These are phyloP conservation scores for Cichladusa arquata DNA, from an alignment of 2,113 vertebrate genomes.

Conservation along the genomic window DNA sequence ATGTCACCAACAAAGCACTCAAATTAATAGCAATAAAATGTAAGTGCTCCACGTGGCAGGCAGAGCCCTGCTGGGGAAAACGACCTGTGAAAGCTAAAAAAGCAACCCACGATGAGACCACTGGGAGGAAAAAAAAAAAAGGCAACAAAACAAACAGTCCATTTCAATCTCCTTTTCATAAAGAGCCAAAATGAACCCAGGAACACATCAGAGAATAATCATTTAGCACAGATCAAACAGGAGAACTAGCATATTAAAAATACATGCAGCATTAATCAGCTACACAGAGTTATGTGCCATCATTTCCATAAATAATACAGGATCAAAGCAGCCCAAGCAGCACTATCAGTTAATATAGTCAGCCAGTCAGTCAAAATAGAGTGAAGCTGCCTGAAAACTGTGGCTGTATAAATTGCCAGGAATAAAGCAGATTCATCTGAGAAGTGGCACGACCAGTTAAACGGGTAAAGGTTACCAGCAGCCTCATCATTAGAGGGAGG, in stretches of 20 bases:
- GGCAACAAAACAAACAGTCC: slow-evolving; percentile 52
- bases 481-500: not conserved
- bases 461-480: not conserved
- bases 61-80: not conserved
- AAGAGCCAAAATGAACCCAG: slow-evolving; percentile 15
- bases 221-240: slow-evolving; percentile 67
- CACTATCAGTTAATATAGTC: slow-evolving; percentile 51
- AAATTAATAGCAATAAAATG: slow-evolving; percentile 36
- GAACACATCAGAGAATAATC: slow-evolving; percentile 48
- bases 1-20: not conserved
- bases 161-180: slow-evolving; percentile 32
- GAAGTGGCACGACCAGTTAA: slow-evolving; percentile 39
- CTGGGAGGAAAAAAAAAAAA: not conserved
- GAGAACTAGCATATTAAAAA: slow-evolving; percentile 56
- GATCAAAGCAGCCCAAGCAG: slow-evolving; percentile 65
- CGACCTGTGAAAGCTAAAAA: not conserved
- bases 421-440: slow-evolving; percentile 40
- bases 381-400: slow-evolving; percentile 53
- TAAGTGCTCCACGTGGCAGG: not conserved
- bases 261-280: slow-evolving; percentile 65
- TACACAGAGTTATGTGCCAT: slow-evolving; percentile 33
- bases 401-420: not conserved
- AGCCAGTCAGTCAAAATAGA: slow-evolving; percentile 54
- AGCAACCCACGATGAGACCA: not conserved
- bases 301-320: slow-evolving; percentile 68